These are phyloP conservation scores for Oenanthe melanoleuca DNA, from an alignment of 2,113 vertebrate genomes.

Conservation along the genomic window DNA sequence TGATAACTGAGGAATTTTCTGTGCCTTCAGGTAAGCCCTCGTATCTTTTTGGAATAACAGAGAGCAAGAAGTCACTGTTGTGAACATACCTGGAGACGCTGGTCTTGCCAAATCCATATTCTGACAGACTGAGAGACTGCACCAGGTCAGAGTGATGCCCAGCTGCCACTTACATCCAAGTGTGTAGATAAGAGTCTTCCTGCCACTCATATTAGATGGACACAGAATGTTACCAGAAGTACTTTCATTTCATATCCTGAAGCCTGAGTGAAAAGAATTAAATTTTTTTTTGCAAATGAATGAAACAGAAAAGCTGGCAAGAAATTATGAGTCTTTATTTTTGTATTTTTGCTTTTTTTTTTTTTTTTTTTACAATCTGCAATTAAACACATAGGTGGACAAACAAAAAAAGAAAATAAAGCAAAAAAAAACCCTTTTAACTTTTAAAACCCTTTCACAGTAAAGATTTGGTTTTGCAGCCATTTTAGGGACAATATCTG, in stretches of 20 bases:
- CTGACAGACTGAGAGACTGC: not conserved
- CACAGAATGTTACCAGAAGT: not conserved
- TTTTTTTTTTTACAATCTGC: not conserved
- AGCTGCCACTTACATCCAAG: not conserved
- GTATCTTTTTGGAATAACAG: not conserved
- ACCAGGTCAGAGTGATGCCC: not conserved
- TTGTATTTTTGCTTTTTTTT: not conserved
- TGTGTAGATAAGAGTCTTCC: not conserved
- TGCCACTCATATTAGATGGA: not conserved
- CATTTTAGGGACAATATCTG: not conserved
- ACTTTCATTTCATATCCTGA: not conserved
- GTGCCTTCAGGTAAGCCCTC: not conserved
- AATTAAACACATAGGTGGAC: not conserved
- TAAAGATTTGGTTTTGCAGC: not conserved
- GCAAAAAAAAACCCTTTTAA: no score
- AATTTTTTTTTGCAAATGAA: not conserved
- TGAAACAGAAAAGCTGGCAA: not conserved
- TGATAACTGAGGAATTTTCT: not conserved
- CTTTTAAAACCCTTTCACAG: not conserved
- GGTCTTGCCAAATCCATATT: accelerated
- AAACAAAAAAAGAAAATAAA: not conserved
- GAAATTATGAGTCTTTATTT: not conserved
- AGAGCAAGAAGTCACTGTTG: not conserved
- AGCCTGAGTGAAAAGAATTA: not conserved
- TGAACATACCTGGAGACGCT: accelerated